A percentile compares a stretch with the other conserved stretches of the same genome.
phyloP scores from a whole-genome alignment of 2,888 invertebrate species.

The Leptura quadrifasciata region DNA sequence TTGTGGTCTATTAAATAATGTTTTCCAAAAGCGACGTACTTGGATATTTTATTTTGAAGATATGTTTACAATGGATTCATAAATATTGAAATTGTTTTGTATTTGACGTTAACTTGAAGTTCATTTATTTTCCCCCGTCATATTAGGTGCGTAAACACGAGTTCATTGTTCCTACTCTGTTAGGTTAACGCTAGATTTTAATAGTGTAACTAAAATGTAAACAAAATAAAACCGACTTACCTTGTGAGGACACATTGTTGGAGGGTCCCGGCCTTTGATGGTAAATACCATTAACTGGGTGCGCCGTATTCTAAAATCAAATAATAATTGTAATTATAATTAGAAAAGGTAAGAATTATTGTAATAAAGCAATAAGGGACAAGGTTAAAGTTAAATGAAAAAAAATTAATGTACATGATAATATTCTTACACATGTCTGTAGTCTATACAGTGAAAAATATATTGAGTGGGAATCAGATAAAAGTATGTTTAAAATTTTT shows the following conservation, averaged over 20 bases:
- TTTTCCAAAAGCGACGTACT: too few relatives aligned
- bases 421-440: too few relatives aligned
- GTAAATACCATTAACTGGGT: slow-evolving; percentile 93
- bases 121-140: not conserved
- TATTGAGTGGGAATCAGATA: too few relatives aligned
- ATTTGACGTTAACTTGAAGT: not conserved
- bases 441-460: too few relatives aligned
- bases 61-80: too few relatives aligned
- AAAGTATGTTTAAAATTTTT: too few relatives aligned
- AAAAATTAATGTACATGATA: too few relatives aligned
- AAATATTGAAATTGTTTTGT: too few relatives aligned
- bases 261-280: slow-evolving; percentile 77
- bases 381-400: too few relatives aligned
- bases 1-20: too few relatives aligned
- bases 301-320: slow-evolving; percentile 86
- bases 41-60: too few relatives aligned
- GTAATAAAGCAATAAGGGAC: not conserved
- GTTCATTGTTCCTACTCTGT: not conserved
- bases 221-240: slow-evolving; percentile 54
- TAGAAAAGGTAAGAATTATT: slow-evolving; percentile 2
- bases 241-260: slow-evolving; percentile 66
- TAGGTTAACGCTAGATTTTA: not conserved
- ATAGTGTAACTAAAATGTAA: not conserved
- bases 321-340: slow-evolving; percentile 33
- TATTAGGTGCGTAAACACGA: not conserved